Evolutionary conservation across 30 jellyfish, hydroid and myxozoan species (phyloP), one percentile per base, ranked within the genome.

Genomic region (Sanderia malayensis): DNA sequence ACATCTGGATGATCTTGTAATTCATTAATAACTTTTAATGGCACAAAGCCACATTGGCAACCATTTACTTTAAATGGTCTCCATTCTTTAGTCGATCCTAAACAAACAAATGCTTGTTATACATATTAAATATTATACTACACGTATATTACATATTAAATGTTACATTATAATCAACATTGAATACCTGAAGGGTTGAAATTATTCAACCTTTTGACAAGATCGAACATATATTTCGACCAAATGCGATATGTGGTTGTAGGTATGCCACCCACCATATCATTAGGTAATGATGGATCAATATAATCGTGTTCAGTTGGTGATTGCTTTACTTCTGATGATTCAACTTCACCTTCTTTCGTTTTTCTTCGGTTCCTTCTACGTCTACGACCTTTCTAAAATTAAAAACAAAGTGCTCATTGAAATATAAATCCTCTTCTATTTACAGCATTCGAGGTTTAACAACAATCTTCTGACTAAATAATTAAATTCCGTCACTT

Each of bases 11-110:
- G 47, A 4, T 22, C 18, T 28, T 71, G 82, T 73, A 86, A 55
- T 7, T 63, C 87, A 57, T 34, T 64, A 3, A 86, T 66, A 19
- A 86, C 96, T 2, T 71, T 78, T 27, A 74, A 74, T 2, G 96
- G 92, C 13, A 86, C 53, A 41, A 61, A 31, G 2, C 96, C 96
- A 77, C 86, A 73, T 37, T 86, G 87, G 27, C 25, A 27, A 57
- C 80, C 73, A 22, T 86, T 78, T 2, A 86, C 73, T 64, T 44
- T 59, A 28, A 86, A 71, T 46, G 96, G 96, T 24, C 87, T 46
- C 37, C 92, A 86, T 4, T 86, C 79, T 86, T 84, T 75, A 73
- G 82, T 65, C 44, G 90, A 84, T 2, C 95, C 95, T 84, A 41
- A 7, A 55, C n/a, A n/a, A n/a, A n/a, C n/a, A n/a, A n/a, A n/a